Evolutionary conservation across 37 sponge, comb jelly and placozoan species (phyloP), one percentile per base, ranked within the genome.

Genomic region (Eunapius fragilis): DNA sequence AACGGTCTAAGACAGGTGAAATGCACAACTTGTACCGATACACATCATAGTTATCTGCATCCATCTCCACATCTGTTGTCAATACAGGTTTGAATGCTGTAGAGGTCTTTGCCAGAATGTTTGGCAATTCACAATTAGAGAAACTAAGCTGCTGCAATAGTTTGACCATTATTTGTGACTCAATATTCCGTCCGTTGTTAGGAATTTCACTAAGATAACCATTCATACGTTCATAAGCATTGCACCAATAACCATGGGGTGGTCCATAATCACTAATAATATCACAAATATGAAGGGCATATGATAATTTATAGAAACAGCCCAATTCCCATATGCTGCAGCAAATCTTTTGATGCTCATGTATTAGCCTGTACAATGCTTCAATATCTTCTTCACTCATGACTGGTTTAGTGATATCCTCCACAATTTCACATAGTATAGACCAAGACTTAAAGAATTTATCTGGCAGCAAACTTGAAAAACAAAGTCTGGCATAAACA

Each of bases 151-250:
- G 47, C 47, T 45, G 47, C 47, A 45, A 45, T 45, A 45, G 47
- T 45, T 45, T 45, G 47, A 45, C 47, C 47, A 45, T 45, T 45
- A 45, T 11, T 45, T 45, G 47, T 45, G 47, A 45, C 9, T 45
- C 47, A 45, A 45, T 45, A 45, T 45, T 45, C 47, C 47, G 9
- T 45, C 47, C 47, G 47, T 45, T 45, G 47, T 45, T 45, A 11
- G 47, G 47, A 45, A 45, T 45, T 11, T 45, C 47, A 45, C 47
- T 45, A 11, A 45, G 31, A 26, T 81, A 75, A 31, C 91, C 91
- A 86, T 90, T 82, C 72, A 69, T 86, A 36, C 86, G 38, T 41
- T 90, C 91, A 82, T 82, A 90, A 33, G 83, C 35, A 69, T 86
- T 81, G 25, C 76, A 86, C 86, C 91, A 90, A 76, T 77, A 77